Conservation (phyloP, 2,797 vertebrate species). For the Gorsachius magnificus region DNA sequence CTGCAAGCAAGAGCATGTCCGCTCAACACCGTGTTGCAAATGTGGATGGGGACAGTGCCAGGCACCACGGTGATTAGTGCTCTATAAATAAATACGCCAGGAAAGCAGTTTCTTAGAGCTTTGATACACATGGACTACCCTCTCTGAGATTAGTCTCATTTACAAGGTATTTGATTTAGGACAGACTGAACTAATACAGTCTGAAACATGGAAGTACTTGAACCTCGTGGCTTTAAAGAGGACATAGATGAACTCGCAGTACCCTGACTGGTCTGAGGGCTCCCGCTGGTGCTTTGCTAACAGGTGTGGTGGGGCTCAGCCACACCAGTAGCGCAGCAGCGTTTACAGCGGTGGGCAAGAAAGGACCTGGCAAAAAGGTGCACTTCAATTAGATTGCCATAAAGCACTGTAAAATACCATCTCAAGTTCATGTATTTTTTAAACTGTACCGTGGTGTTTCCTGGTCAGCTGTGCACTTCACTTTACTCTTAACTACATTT, state of each 20-base stretch:
- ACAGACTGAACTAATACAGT: neutral
- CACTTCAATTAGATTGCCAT: neutral
- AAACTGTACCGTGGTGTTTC: neutral
- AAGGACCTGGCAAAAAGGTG: neutral
- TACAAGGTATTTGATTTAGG: neutral
- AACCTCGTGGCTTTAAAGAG: neutral
- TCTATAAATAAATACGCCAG: conserved; percentile 19
- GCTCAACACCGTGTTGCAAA: neutral
- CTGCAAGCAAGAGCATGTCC: neutral
- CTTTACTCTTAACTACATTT: neutral
- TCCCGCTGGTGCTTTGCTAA: neutral
- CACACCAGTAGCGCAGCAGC: neutral
- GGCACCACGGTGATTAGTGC: neutral
- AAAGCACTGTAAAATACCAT: neutral
- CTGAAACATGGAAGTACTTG: neutral
- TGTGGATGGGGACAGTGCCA: neutral
- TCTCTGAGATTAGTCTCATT: neutral
- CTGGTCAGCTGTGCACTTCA: neutral
- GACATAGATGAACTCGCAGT: neutral
- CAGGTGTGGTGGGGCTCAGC: neutral
- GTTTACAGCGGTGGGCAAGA: neutral
- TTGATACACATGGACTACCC: neutral
- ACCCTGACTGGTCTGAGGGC: neutral
- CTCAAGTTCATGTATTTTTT: neutral
- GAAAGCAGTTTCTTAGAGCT: neutral